phyloP scores from a whole-genome alignment of 35 echinoderm and acorn worm species.

The Anneissia japonica region DNA sequence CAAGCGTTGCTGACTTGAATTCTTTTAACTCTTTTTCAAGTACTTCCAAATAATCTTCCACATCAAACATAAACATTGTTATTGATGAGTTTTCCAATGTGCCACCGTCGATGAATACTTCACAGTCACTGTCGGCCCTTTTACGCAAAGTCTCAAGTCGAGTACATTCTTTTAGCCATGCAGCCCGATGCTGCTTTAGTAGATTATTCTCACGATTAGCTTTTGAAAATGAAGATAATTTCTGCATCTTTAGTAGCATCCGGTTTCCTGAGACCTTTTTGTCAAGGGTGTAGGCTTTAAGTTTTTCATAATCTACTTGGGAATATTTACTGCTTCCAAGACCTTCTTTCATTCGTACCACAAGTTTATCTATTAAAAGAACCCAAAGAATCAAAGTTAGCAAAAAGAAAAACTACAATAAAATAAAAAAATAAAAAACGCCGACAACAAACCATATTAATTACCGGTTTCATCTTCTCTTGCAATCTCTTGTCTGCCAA shows the following conservation, averaged over 20 bases:
- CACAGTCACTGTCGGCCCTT: slow-evolving; percentile 36
- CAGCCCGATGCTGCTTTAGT: slow-evolving; percentile 70
- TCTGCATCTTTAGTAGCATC: slow-evolving; percentile 78
- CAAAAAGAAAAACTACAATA: not conserved
- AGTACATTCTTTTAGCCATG: slow-evolving; percentile 67
- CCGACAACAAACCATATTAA: not conserved
- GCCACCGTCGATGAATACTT: slow-evolving; percentile 35
- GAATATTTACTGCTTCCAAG: slow-evolving; percentile 65
- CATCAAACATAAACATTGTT: slow-evolving; percentile 88
- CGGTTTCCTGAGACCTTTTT: slow-evolving; percentile 74
- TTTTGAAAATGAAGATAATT: slow-evolving; percentile 52
- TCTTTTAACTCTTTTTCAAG: slow-evolving; percentile 34
- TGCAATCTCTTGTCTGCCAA: slow-evolving; percentile 72
- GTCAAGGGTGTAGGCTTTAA: slow-evolving; percentile 63
- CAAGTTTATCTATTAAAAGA: slow-evolving; percentile 71
- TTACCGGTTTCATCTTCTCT: slow-evolving; percentile 81
- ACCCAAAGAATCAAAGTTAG: not conserved
- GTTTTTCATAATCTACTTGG: slow-evolving; percentile 72
- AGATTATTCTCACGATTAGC: slow-evolving; percentile 72
- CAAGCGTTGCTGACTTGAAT: slow-evolving; percentile 52
- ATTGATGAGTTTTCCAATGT: slow-evolving; percentile 63
- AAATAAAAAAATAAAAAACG: not conserved
- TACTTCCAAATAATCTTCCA: slow-evolving; percentile 59
- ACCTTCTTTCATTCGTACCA: slow-evolving; percentile 78
- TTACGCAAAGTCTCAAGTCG: slow-evolving; percentile 39